phyloP scores from a whole-genome alignment of 2,797 vertebrate genomes.

The Botia almorhae region DNA sequence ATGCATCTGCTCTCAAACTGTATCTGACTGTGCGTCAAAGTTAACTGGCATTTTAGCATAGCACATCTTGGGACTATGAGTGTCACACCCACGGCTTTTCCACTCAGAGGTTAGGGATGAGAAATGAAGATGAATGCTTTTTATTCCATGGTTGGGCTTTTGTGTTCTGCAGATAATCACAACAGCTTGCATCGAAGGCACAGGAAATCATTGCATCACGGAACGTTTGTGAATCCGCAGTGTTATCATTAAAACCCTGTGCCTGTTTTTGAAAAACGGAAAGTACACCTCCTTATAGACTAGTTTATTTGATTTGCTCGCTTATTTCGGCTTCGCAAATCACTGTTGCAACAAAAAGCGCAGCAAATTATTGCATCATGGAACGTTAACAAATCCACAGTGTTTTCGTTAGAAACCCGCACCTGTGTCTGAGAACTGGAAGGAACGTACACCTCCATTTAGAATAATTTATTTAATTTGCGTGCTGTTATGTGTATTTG shows the following conservation, averaged over 20 bases:
- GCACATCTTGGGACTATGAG: slow-evolving; percentile 33
- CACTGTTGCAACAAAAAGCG: background rate
- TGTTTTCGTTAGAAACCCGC: slow-evolving; percentile 3
- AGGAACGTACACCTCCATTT: background rate
- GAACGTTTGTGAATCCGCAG: background rate
- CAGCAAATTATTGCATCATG: background rate
- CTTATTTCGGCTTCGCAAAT: background rate
- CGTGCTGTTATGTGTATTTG: background rate
- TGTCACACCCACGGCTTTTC: slow-evolving; percentile 40
- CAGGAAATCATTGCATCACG: slow-evolving; percentile 32
- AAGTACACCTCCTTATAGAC: background rate
- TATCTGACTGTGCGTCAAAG: slow-evolving; percentile 57
- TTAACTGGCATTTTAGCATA: slow-evolving; percentile 38
- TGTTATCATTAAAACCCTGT: slow-evolving; percentile 4
- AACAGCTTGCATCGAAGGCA: slow-evolving; percentile 25
- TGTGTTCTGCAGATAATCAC: slow-evolving; percentile 2
- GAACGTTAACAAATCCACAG: background rate
- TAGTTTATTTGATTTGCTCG: background rate
- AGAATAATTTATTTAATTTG: background rate
- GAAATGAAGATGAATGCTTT: slow-evolving; percentile 60
- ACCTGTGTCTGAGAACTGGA: background rate
- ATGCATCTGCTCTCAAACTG: slow-evolving; percentile 60
- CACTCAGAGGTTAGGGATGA: slow-evolving; percentile 34
- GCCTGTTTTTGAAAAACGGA: background rate
- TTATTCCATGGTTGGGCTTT: slow-evolving; percentile 29